Evolutionary conservation across 2,113 vertebrate genomes (phyloP), one percentile per base, ranked within the genome.

Genomic region (Istiophorus platypterus): DNA sequence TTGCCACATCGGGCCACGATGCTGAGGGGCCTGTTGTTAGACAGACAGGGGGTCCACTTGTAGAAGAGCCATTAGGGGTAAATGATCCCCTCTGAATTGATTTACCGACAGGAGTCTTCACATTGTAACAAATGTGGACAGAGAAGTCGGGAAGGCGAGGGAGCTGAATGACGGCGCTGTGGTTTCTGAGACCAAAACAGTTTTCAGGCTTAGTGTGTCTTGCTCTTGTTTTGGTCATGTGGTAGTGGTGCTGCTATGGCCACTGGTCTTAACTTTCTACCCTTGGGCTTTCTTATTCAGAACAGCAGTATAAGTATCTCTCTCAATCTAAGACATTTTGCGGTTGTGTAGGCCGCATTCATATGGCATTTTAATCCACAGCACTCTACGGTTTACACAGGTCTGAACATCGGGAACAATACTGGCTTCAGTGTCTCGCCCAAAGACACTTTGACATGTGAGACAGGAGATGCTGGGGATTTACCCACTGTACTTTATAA

Each of bases 1-100:
- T 93, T 89, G 90, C 91, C 87, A 87, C 89, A 88, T 80, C 83
- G 89, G 87, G 77, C 78, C 69, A 78, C 68, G 73, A 78, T 14
- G 85, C 88, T 88, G 73, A 87, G 87, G 82, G 85, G 83, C 75
- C 79, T 81, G 87, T 90, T 86, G 90, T 89, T 84, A 86, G 83
- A 93, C 66, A 81, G 93, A 92, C 89, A 70, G 90, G 85, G 78
- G 91, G 89, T 90, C 89, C 86, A 26, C 86, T 90, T 91, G 85
- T 88, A 82, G 85, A 70, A 27, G 78, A 88, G 84, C 91, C 93
- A 93, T 94, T 94, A 94, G 90, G 77, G 72, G 90, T 92, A 88
- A 95, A 94, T 86, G 89, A 92, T 91, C 88, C 92, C 82, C 80
- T 83, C 88, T 88, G 82, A 88, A 80, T 91, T 83, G 84, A 90